These are phyloP conservation scores for Megaceryle maxima DNA, from an alignment of 2,113 vertebrate genomes.

Conservation along the genomic window DNA sequence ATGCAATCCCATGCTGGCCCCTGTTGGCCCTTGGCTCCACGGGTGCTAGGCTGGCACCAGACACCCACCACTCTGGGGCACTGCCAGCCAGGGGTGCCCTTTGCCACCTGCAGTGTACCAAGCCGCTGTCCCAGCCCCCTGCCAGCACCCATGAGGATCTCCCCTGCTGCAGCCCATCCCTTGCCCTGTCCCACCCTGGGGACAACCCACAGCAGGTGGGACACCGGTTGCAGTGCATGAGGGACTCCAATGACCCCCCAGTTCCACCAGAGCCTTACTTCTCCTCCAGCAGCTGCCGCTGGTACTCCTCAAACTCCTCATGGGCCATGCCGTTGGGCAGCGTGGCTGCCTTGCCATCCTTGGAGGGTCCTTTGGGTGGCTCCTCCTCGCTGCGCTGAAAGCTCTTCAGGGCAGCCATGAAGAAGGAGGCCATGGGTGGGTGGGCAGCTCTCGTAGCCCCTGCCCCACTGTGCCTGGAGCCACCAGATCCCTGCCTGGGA, in stretches of 20 bases:
- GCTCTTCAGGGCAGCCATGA: slow-evolving; percentile 64
- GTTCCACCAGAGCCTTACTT: slow-evolving; percentile 67
- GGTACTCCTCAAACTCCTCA: slow-evolving; percentile 79
- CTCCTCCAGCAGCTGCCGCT: slow-evolving; percentile 78
- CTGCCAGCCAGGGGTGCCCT: background rate
- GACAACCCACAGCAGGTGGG: background rate
- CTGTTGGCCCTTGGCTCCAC: fast-evolving
- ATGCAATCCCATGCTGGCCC: fast-evolving
- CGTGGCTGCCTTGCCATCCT: slow-evolving; percentile 45
- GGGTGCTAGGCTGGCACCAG: background rate
- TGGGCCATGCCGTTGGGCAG: slow-evolving; percentile 68
- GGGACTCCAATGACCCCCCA: background rate
- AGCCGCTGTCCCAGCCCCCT: background rate
- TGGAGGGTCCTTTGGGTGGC: background rate
- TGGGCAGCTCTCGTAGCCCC: background rate
- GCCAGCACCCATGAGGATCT: background rate
- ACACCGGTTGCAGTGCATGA: fast-evolving
- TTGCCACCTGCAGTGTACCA: fast-evolving
- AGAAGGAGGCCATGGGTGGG: slow-evolving; percentile 64
- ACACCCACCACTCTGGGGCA: fast-evolving
- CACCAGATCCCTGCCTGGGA: background rate
- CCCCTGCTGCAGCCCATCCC: background rate
- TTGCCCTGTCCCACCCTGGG: background rate
- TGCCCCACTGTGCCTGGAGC: background rate
- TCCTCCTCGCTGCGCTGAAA: background rate